phyloP scores from a whole-genome alignment of 2,797 vertebrate species.

The Rhynchotus rufescens region DNA sequence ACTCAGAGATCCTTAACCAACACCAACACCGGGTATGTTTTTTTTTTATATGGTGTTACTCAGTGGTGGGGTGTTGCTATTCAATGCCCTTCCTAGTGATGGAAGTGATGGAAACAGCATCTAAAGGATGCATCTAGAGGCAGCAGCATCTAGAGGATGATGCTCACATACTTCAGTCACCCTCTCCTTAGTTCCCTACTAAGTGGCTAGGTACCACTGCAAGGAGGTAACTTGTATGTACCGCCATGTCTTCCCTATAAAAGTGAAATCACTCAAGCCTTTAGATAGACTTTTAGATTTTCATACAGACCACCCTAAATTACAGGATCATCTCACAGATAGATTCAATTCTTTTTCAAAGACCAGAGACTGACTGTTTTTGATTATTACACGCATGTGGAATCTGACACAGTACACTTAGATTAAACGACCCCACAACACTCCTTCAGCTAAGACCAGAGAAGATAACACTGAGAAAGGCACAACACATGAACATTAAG shows the following conservation, averaged over 20 bases:
- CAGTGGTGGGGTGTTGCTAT: background rate
- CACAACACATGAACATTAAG: background rate
- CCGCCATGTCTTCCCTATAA: background rate
- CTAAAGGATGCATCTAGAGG: background rate
- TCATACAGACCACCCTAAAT: background rate
- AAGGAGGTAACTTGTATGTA: background rate
- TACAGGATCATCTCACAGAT: background rate
- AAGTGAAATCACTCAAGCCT: background rate
- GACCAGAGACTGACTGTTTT: background rate
- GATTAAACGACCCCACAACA: background rate
- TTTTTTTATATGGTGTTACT: background rate
- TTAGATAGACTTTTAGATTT: background rate
- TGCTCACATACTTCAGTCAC: background rate
- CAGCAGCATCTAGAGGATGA: background rate
- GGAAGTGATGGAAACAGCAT: background rate
- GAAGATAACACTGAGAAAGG: background rate
- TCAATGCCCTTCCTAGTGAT: background rate
- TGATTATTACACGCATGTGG: background rate
- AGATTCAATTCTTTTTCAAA: background rate
- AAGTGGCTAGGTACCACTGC: accelerated
- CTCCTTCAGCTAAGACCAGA: background rate
- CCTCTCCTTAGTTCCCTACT: accelerated
- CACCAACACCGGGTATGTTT: background rate
- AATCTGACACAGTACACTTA: background rate
- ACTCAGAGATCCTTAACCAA: background rate